Evolutionary conservation across 2,113 vertebrate genomes (phyloP).

Genomic region (Cyanoderma ruficeps): DNA sequence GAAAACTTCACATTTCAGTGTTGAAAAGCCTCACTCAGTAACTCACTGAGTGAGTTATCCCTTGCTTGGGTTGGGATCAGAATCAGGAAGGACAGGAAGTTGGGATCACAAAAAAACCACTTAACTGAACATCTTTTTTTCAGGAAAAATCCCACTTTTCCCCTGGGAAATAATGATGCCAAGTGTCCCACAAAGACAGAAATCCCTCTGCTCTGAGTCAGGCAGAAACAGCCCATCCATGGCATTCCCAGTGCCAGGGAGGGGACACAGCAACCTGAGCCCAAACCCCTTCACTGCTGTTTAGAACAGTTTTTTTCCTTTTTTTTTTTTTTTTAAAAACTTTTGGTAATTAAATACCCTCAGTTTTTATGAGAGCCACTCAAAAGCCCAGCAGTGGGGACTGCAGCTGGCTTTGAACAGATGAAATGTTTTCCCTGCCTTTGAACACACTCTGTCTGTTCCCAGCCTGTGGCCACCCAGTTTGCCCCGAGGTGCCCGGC

Average conservation of each 20-base stretch:
- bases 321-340: background rate
- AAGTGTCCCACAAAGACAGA: background rate
- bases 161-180: background rate
- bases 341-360: background rate
- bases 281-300: background rate
- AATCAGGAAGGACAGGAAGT: background rate
- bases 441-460: background rate
- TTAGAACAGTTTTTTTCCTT: too few species aligned
- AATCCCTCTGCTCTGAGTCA: background rate
- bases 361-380: background rate
- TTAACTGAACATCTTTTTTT: background rate
- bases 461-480: constrained; percentile 43
- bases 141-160: background rate
- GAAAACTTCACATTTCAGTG: background rate
- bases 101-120: background rate
- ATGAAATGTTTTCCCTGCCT: constrained; percentile 23
- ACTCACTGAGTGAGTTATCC: background rate
- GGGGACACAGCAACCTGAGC: background rate
- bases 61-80: background rate
- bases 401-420: background rate
- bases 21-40: too few species aligned
- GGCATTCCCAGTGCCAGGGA: background rate
- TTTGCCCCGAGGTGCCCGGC: constrained; percentile 8
- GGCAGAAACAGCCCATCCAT: background rate
- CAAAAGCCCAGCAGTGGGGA: background rate